phyloP scores from a whole-genome alignment of 2,113 vertebrate species.

The Eretmochelys imbricata region DNA sequence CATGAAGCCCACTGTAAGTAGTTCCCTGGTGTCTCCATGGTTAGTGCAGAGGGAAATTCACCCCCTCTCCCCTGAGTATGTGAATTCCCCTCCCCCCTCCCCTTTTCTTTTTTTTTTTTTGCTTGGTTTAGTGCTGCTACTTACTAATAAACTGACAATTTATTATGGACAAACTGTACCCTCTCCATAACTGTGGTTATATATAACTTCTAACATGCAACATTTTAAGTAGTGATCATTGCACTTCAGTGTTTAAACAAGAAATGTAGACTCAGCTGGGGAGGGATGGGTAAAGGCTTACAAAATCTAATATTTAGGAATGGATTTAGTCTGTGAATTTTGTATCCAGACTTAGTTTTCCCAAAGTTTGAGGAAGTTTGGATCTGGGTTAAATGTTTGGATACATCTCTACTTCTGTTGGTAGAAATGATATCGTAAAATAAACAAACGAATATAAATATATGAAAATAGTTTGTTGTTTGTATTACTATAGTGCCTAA shows the following conservation, averaged over 20 bases:
- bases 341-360: constrained; percentile 51
- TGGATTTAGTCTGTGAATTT: constrained; percentile 39
- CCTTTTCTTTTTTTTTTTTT: neutral
- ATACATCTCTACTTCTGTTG: neutral
- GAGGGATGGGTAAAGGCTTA: constrained; percentile 26
- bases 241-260: neutral
- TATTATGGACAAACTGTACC: neutral
- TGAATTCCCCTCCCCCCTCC: neutral
- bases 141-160: neutral
- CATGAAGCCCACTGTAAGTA: neutral
- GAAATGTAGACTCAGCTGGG: constrained; percentile 21
- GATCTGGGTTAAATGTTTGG: neutral
- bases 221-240: constrained; percentile 36
- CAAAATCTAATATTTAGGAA: constrained; percentile 21
- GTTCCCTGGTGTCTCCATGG: neutral
- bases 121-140: neutral
- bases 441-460: constrained; percentile 41
- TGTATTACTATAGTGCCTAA: neutral
- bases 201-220: neutral
- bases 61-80: neutral
- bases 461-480: constrained; percentile 10
- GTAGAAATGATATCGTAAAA: constrained; percentile 47
- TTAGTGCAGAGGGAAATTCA: constrained; percentile 5
- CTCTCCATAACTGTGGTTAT: neutral
- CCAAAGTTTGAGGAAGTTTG: neutral